Evolutionary conservation across 2,888 invertebrate genomes (phyloP), one percentile per base, ranked within the genome.

Genomic region (Boloria euphrosyne): DNA sequence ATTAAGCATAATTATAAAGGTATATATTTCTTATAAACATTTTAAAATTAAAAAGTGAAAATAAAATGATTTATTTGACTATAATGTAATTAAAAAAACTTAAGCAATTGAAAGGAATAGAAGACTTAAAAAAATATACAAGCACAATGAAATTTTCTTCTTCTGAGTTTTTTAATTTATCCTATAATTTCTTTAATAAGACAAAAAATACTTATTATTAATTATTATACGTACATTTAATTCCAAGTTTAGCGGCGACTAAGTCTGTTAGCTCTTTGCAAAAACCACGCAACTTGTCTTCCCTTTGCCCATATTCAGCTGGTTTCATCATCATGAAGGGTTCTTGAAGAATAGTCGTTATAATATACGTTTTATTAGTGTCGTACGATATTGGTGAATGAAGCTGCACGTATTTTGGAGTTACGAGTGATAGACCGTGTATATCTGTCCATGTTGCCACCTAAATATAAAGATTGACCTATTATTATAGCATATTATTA

Each of bases 181-280:
- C 3, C 27, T 31, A 6, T 6, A 5, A 31, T 31, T 31, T 22
- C n/a, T n/a, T n/a, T n/a, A n/a, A n/a, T n/a, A 38, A 38, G 10
- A 10, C 31, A 38, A 10, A 6, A 31, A 7, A n/a, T n/a, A n/a
- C n/a, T n/a, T 5, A 5, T 7, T 38, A 2, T 2, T 7, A 2
- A 2, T 31, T 59, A 43, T 18, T 14, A 16, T 14, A 66, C 71
- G 94, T 92, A 97, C 97, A 98, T 84, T 96, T 96, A 74, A 98
- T 97, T 66, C 95, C 96, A 69, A 98, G 93, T 80, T 94, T 95
- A 76, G 95, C 95, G 0, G 97, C 93, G 69, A 98, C 94, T 70
- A 96, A 92, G 77, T 97, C 96, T 3, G 97, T 96, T 49, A 98
- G 92, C 83, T 98, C 98, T 81, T 98, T 97, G 88, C 97, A 98